phyloP scores from a whole-genome alignment of 1,140 invertebrate genomes.

The Rhynchophorus ferrugineus region DNA sequence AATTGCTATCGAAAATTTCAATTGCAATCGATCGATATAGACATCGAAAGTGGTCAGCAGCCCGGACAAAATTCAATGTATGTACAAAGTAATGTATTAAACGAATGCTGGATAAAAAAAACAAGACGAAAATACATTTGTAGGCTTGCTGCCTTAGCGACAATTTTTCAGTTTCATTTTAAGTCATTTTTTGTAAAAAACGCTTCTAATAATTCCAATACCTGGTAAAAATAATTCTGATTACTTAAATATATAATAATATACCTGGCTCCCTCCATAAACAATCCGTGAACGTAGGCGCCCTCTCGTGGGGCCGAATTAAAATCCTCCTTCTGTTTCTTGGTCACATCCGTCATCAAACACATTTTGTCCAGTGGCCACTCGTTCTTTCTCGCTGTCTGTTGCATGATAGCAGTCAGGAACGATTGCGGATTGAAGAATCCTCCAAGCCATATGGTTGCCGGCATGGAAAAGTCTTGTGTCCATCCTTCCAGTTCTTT shows the following conservation, averaged over 20 bases:
- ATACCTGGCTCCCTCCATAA: slow-evolving; percentile 82
- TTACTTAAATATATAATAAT: not conserved
- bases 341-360: slow-evolving; percentile 89
- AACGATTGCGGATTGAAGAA: slow-evolving; percentile 97
- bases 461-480: slow-evolving; percentile 70
- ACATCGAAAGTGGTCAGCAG: too few relatives aligned
- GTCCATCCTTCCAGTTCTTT: slow-evolving; percentile 74
- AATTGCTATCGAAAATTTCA: too few relatives aligned
- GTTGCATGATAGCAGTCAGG: slow-evolving; percentile 95
- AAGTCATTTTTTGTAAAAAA: too few relatives aligned
- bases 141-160: too few relatives aligned
- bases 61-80: too few relatives aligned
- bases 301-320: slow-evolving; percentile 80
- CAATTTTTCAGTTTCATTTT: too few relatives aligned
- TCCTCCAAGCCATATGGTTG: slow-evolving; percentile 85
- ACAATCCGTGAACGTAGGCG: slow-evolving; percentile 82
- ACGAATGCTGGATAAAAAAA: too few relatives aligned
- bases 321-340: slow-evolving; percentile 76
- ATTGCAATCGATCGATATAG: too few relatives aligned
- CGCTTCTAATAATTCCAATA: too few relatives aligned
- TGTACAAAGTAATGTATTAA: too few relatives aligned
- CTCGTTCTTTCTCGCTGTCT: slow-evolving; percentile 89
- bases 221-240: too few relatives aligned
- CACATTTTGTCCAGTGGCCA: slow-evolving; percentile 95
- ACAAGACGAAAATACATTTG: too few relatives aligned